Evolutionary conservation across 2,797 vertebrate genomes (phyloP).

Genomic region (Lacerta viridis): DNA sequence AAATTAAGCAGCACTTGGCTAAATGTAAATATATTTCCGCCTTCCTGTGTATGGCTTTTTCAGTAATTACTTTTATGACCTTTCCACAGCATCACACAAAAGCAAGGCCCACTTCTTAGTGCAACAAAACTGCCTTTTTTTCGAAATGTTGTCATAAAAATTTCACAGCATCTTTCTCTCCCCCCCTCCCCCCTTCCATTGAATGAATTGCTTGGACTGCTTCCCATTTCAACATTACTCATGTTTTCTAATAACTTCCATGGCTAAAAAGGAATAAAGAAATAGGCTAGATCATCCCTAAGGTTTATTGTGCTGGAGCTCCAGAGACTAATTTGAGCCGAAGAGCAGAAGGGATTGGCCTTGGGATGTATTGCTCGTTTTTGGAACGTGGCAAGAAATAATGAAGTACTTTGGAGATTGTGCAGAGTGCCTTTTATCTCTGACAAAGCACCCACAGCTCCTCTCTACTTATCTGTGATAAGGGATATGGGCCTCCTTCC

Average conservation of each 20-base stretch:
- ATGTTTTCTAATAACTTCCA: constrained; percentile 38
- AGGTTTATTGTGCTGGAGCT: constrained; percentile 20
- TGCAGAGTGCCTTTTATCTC: background rate
- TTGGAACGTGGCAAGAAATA: constrained; percentile 11
- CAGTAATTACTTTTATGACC: constrained; percentile 35
- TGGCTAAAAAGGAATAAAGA: constrained; percentile 31
- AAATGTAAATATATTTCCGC: background rate
- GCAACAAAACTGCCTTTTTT: constrained; percentile 19
- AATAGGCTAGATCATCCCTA: constrained; percentile 28
- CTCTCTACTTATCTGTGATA: background rate
- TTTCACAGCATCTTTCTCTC: constrained; percentile 20
- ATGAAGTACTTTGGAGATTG: background rate
- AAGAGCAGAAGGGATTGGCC: constrained; percentile 7
- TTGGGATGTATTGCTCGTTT: background rate
- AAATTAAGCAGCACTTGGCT: background rate
- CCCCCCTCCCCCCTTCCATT: background rate
- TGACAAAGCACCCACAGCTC: background rate
- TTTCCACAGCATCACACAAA: constrained; percentile 9
- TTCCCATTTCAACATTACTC: constrained; percentile 40
- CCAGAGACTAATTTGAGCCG: constrained; percentile 23
- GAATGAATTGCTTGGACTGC: constrained; percentile 31
- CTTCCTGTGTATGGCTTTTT: background rate
- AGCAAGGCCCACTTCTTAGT: background rate
- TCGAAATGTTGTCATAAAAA: constrained; percentile 41
- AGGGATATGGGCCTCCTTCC: background rate